phyloP scores from a whole-genome alignment of 2,113 vertebrate species.

The Eulacestoma nigropectus region DNA sequence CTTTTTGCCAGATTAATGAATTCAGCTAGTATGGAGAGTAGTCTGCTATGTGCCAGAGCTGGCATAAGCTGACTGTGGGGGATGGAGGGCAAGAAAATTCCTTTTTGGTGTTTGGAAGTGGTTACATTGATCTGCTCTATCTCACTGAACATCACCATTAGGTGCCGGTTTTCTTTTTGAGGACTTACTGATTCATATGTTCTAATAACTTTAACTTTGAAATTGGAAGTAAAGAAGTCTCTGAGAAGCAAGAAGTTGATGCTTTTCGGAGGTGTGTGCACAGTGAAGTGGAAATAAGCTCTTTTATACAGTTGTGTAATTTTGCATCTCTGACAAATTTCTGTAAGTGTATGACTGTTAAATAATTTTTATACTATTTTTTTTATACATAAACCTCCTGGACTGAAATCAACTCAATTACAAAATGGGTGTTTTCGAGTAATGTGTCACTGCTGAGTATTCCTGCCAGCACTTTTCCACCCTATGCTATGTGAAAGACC shows the following conservation, averaged over 20 bases:
- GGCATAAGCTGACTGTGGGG: background rate
- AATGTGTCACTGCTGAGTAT: background rate
- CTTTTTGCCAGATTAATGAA: background rate
- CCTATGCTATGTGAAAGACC: background rate
- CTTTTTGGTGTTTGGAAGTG: background rate
- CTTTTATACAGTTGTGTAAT: background rate
- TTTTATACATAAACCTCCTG: background rate
- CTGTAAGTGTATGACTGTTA: background rate
- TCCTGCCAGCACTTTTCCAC: background rate
- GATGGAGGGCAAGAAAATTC: background rate
- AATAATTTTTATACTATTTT: background rate
- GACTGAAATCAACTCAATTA: background rate
- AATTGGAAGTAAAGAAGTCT: background rate
- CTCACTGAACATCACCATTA: background rate
- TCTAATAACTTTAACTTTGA: background rate
- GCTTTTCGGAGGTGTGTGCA: background rate
- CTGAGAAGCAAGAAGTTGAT: background rate
- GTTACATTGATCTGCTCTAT: background rate
- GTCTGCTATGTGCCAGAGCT: background rate
- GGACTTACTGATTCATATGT: background rate
- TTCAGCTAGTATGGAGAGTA: background rate
- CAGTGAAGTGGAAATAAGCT: background rate
- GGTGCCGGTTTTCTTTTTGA: background rate
- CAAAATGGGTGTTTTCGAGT: background rate
- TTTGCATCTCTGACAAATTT: background rate